Evolutionary conservation across 2,113 vertebrate genomes (phyloP).

Genomic region (Rhabdornis inornatus): DNA sequence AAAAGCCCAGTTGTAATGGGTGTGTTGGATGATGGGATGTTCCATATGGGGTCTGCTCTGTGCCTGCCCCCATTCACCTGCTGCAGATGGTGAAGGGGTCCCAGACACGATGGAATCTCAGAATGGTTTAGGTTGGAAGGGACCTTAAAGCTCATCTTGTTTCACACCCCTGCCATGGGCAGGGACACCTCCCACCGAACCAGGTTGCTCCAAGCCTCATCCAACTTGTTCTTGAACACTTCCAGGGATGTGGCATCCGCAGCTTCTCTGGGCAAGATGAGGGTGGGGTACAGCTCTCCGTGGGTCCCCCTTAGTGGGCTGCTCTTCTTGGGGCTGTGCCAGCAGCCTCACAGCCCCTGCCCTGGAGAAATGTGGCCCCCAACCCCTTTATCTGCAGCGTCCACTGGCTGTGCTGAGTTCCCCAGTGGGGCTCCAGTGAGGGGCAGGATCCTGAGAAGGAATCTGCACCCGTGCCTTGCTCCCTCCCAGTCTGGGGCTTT

Average conservation of each 20-base stretch:
- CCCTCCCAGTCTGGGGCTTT: not conserved
- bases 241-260: not conserved
- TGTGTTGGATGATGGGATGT: not conserved
- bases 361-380: not conserved
- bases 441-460: not conserved
- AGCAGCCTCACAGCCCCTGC: not conserved
- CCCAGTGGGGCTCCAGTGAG: not conserved
- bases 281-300: not conserved
- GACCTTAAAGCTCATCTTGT: not conserved
- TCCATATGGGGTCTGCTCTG: not conserved
- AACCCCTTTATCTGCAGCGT: not conserved
- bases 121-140: not conserved
- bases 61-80: not conserved
- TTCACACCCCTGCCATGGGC: not conserved
- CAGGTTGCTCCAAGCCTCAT: not conserved
- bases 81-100: not conserved
- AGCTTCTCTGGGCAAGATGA: not conserved
- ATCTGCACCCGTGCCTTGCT: fast-evolving
- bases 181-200: not conserved
- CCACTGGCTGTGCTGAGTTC: not conserved
- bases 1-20: not conserved
- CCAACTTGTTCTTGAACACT: not conserved
- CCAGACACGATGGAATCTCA: not conserved
- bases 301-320: fast-evolving
- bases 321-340: not conserved